phyloP scores from a whole-genome alignment of 2,113 vertebrate genomes.

The Eidolon helvum region DNA sequence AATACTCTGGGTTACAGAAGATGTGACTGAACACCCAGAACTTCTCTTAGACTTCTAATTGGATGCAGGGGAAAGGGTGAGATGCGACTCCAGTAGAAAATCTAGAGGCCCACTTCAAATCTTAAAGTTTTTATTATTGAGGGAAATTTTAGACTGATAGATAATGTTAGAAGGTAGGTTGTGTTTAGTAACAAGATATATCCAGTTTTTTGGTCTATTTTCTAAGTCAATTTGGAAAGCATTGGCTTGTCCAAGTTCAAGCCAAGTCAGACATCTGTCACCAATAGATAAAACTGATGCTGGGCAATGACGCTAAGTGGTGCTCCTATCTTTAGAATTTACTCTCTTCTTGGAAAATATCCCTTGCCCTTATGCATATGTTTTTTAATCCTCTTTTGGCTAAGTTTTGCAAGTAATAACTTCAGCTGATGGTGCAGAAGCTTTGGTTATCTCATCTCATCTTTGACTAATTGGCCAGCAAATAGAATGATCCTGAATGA shows the following conservation, averaged over 20 bases:
- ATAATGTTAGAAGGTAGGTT: not conserved
- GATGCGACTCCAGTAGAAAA: not conserved
- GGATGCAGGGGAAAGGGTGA: not conserved
- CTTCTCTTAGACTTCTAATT: not conserved
- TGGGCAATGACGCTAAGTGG: not conserved
- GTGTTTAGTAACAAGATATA: not conserved
- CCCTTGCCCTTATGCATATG: not conserved
- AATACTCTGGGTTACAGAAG: not conserved
- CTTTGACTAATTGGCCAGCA: not conserved
- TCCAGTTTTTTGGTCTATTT: not conserved
- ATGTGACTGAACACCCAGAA: not conserved
- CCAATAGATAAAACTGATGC: not conserved
- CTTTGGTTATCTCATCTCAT: not conserved
- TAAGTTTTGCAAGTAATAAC: not conserved
- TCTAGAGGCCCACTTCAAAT: not conserved
- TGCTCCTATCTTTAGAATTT: not conserved
- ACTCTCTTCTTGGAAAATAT: not conserved
- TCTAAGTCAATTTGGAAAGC: not conserved
- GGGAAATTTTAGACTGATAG: not conserved
- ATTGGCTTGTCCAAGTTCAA: not conserved
- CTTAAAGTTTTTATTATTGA: not conserved
- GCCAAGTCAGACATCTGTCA: not conserved
- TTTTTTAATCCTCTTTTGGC: not conserved
- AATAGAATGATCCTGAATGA: not conserved
- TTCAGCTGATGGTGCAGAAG: constrained; percentile 33